Conservation (phyloP, 2,113 vertebrate genomes). For the Callocephalon fimbriatum region DNA sequence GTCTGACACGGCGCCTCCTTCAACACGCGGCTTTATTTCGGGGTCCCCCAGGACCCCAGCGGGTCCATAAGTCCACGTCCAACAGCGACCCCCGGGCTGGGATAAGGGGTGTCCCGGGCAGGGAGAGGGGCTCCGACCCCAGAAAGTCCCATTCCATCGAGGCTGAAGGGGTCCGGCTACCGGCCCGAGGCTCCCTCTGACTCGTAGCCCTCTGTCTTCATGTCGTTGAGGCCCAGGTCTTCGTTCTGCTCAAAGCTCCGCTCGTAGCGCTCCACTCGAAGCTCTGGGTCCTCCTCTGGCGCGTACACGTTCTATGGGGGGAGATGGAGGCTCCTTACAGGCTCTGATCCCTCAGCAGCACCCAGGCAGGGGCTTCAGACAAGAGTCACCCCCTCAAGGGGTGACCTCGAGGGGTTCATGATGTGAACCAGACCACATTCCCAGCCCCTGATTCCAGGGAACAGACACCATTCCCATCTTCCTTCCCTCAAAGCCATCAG, state of each 20-base stretch:
- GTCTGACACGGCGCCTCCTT: not conserved
- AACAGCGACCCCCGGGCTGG: too few relatives aligned
- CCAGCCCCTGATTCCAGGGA: not conserved
- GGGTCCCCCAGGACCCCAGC: too few relatives aligned
- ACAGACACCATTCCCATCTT: accelerated
- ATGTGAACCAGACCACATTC: accelerated
- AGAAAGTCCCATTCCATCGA: accelerated
- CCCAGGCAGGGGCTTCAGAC: too few relatives aligned
- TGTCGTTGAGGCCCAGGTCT: slow-evolving; percentile 93
- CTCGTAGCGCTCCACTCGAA: slow-evolving; percentile 84
- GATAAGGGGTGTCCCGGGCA: too few relatives aligned
- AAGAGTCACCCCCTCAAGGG: not conserved
- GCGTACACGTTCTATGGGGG: slow-evolving; percentile 88
- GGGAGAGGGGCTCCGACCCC: not conserved
- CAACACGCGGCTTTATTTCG: not conserved
- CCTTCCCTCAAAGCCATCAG: not conserved
- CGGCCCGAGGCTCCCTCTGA: not conserved
- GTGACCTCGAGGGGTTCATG: not conserved
- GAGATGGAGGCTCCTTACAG: not conserved
- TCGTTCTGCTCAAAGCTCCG: slow-evolving; percentile 92
- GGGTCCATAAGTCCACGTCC: too few relatives aligned
- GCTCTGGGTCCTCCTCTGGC: slow-evolving; percentile 90
- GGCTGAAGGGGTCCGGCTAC: not conserved
- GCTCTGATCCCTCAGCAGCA: not conserved
- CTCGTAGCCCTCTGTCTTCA: slow-evolving; percentile 90